Base-by-base conservation (phyloP, 2,113 vertebrate genomes). In the Ramphastos sulfuratus region DNA sequence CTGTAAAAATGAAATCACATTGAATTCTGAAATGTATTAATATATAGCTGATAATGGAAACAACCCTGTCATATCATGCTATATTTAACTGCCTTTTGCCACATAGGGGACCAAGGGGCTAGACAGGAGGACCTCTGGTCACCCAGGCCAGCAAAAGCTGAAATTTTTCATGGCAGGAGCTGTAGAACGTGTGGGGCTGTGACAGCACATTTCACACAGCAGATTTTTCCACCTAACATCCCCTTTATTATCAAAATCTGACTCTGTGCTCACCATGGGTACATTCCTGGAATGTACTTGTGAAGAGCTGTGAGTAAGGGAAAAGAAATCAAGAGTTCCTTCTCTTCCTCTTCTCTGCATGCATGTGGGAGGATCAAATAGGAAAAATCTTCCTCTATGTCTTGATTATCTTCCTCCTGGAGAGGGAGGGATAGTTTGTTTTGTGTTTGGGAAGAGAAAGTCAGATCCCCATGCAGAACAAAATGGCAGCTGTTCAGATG, bases 191-290 rank as follows among this genome's bases (percentile, higher is more conserved):
- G 18, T 55, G 15, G 9, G 46, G 58, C 46, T 75, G n/a, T 10
- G 39, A 58, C 1, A 25, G 24, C 28, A 23, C 1, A 0, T 66
- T 61, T 55, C 17, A 20, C 1, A 2, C 19, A 70, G 39, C 39
- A 80, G 28, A 55, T 89, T 82, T 39, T 72, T 18, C 42, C 8
- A 0, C 35, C 35, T 54, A 54, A n/a, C 50, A 17, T 28, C 50
- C 37, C 9, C 12, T 8, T 50, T 66, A 6, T n/a, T 73, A 1
- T 44, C 46, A 54, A 61, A 54, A 44, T 24, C 35, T 1, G 0
- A 9, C 18, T 30, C 15, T 1, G 2, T 15, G 13, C 5, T 31
- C 37, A 28, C 27, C 46, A 9, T 0, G 0, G 37, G 42, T 10
- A 4, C 21, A 44, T 24, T 31, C 39, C 1, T 31, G 3, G 23